Evolutionary conservation across 2,797 vertebrate species (phyloP).

Genomic region (Streptopelia turtur): DNA sequence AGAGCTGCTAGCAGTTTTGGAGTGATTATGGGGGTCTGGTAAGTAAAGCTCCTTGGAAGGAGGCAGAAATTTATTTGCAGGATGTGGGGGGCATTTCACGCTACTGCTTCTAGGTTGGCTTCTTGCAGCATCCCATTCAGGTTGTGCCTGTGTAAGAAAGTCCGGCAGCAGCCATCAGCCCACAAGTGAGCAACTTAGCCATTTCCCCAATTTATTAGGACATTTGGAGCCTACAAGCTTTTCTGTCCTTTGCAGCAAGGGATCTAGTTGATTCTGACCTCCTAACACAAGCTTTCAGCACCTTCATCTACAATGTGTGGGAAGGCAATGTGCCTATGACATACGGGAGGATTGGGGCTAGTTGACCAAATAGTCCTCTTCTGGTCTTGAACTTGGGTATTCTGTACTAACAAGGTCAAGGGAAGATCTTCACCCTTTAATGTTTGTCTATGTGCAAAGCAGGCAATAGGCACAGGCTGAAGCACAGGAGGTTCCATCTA

Average conservation of each 20-base stretch:
- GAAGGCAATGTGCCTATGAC: fast-evolving
- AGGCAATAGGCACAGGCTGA: too few relatives aligned
- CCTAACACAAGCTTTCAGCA: background rate
- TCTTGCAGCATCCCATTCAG: background rate
- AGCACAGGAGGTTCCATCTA: too few relatives aligned
- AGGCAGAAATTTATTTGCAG: background rate
- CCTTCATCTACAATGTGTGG: background rate
- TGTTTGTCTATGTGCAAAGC: background rate
- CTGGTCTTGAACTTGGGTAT: background rate
- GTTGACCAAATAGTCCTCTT: background rate
- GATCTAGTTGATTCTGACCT: background rate
- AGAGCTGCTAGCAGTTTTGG: background rate
- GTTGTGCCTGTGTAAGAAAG: background rate
- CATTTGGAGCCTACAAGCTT: background rate
- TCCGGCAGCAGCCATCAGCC: background rate
- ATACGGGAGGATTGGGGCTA: fast-evolving
- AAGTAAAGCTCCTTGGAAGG: slow-evolving; percentile 9
- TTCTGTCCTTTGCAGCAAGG: background rate
- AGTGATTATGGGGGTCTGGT: background rate
- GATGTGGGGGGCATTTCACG: background rate
- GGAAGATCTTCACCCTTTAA: background rate
- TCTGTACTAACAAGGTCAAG: background rate
- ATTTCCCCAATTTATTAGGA: background rate
- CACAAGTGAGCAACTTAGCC: background rate
- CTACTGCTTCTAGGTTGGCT: fast-evolving